Base-by-base conservation (phyloP, 2,113 vertebrate species). In the Channa argus region DNA sequence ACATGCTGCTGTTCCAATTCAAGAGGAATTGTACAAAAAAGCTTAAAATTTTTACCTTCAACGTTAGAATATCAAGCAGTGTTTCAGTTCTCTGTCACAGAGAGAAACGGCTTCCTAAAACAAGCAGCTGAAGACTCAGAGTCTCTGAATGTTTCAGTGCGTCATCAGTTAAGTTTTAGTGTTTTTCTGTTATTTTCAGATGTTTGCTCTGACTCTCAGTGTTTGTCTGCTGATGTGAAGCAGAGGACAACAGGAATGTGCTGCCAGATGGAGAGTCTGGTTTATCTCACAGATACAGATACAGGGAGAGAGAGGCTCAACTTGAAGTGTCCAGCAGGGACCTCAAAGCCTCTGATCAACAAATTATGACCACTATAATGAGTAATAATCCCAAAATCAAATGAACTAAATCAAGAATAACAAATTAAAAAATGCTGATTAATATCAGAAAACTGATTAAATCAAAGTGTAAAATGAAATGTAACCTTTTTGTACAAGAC, bases 191-290 rank as follows among this genome's bases (percentile, higher is more conserved):
- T 54, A 74, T 61, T 85, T 90, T 80, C 44, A 1, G 46, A 51
- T 10, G 85, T 91, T 89, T 86, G 88, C 53, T 86, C 9, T 14
- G 74, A 86, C 63, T 84, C 70, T 75, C 11, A 0, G 49, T 80
- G 82, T 89, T 79, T 89, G 83, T 75, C 58, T 75, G 82, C 64
- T 83, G 88, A 86, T 64, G 86, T 69, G 83, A 73, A 86, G 69
- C 83, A 73, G 84, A 84, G 75, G 70, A 15, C 1, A 24, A 9
- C 72, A 75, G 80, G 90, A 91, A 89, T 91, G 86, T 15, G 38
- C 63, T 38, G 61, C 77, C 82, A 84, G 71, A 88, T 86, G 79
- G 79, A 78, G 77, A 62, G 70, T 81, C 88, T 89, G 90, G 51
- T 78, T 86, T 73, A n/a, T 78, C 39, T 90, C 90, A 76, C 77